Evolutionary conservation across 2,113 vertebrate genomes (phyloP), one percentile per base, ranked within the genome.

Genomic region (Tyto alba): DNA sequence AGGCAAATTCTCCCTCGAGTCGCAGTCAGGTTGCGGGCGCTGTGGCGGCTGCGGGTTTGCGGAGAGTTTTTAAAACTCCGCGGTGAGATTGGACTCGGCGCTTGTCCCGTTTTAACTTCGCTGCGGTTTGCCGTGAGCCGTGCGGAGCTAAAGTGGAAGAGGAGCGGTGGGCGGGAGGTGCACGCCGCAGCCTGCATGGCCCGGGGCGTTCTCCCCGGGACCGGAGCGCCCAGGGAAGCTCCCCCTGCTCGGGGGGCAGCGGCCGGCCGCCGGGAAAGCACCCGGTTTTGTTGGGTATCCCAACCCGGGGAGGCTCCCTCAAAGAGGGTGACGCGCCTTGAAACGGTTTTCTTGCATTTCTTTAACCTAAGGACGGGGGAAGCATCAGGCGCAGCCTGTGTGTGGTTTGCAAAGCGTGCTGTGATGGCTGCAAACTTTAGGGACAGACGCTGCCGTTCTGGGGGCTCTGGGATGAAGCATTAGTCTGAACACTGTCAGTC

Each of bases 111-210:
- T 14, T 30, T 25, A 43, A 16, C 19, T 73, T 47, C 10, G 17
- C 19, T n/a, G 20, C 45, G 45, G 19, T 5, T 20, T 20, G 45
- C 64, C 0, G 56, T 3, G 62, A 13, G 7, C 52, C 2, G 52
- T 4, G 34, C 34, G 0, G 0, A 38, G 45, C 59, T 5, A 4
- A 16, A n/a, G n/a, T n/a, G n/a, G n/a, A n/a, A n/a, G n/a, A n/a
- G n/a, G n/a, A n/a, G n/a, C n/a, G n/a, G n/a, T n/a, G n/a, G n/a
- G n/a, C n/a, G n/a, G n/a, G n/a, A n/a, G n/a, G n/a, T n/a, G n/a
- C n/a, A n/a, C n/a, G n/a, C n/a, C n/a, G n/a, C n/a, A n/a, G n/a
- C n/a, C n/a, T n/a, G n/a, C n/a, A n/a, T n/a, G n/a, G n/a, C n/a
- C n/a, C n/a, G 38, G 1, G 57, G 57, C 43, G 17, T 9, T 32